Percentiles rank a stretch among this genome's conserved stretches.
Evolutionary conservation across 2,797 vertebrate genomes (phyloP).

Genomic region (Lagocephalus sceleratus): DNA sequence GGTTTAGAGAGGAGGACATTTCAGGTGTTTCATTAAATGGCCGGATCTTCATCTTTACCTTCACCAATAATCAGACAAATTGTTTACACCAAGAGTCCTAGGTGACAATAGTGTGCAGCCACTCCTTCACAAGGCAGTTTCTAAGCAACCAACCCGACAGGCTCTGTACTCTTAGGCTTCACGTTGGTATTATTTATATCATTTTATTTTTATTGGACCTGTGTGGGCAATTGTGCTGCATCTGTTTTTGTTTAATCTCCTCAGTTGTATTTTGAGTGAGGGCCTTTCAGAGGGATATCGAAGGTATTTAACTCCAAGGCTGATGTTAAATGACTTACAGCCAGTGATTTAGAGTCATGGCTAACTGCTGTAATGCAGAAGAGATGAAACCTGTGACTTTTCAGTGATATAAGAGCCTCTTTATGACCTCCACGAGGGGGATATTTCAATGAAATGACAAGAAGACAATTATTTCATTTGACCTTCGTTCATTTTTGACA

Average conservation of each 20-base stretch:
- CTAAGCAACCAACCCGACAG: conserved; percentile 56
- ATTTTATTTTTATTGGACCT: conserved; percentile 37
- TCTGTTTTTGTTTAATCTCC: conserved; percentile 35
- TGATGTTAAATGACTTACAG: conserved; percentile 5
- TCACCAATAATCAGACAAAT: conserved; percentile 1
- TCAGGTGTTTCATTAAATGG: not conserved
- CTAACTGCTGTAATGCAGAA: not conserved
- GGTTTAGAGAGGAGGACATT: not conserved
- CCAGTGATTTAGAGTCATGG: not conserved
- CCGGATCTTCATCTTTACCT: too few species aligned
- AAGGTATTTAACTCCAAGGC: conserved; percentile 10
- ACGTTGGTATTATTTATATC: conserved; percentile 45
- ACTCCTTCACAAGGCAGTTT: conserved; percentile 57
- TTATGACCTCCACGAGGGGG: not conserved
- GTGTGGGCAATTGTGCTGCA: conserved; percentile 21
- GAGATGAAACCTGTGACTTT: conserved; percentile 1
- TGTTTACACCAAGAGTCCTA: conserved; percentile 17
- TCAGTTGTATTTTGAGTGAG: conserved; percentile 21
- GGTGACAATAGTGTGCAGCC: conserved; percentile 21
- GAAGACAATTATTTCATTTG: not conserved
- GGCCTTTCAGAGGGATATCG: conserved; percentile 8
- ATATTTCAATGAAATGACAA: not conserved
- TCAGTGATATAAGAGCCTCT: not conserved
- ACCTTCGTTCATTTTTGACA: not conserved
- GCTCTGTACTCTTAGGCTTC: conserved; percentile 18